Conservation (phyloP, 2,797 vertebrate species). For the Podarcis siculus region DNA sequence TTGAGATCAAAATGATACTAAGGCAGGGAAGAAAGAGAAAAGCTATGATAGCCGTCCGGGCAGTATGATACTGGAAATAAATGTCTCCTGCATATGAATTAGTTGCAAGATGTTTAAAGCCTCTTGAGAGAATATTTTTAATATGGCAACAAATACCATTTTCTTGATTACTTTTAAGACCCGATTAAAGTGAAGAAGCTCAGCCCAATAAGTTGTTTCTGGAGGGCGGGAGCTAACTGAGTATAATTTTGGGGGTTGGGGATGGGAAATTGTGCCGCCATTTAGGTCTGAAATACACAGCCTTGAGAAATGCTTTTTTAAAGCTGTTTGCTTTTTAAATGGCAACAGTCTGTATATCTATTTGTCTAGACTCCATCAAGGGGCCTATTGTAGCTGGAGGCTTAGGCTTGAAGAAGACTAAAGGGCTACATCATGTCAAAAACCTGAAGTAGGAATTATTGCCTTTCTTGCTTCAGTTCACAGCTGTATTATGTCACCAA, state of each 20-base stretch:
- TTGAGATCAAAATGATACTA: conserved; percentile 32
- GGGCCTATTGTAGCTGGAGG: conserved; percentile 79
- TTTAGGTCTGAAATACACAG: conserved; percentile 68
- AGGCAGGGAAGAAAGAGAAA: not conserved
- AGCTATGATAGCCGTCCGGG: not conserved
- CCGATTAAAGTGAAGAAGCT: conserved; percentile 47
- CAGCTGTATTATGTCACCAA: conserved; percentile 88
- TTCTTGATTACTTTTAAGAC: conserved; percentile 60
- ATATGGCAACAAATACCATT: conserved; percentile 55
- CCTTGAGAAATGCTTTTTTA: conserved; percentile 77
- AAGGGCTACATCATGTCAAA: conserved; percentile 80
- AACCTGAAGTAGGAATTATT: conserved; percentile 79
- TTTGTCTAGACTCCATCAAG: conserved; percentile 81
- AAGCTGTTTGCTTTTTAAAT: conserved; percentile 80
- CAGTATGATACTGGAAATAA: conserved; percentile 35
- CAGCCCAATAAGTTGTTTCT: conserved; percentile 52
- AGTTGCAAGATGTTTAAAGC: conserved; percentile 5
- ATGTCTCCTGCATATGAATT: not conserved
- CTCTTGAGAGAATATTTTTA: conserved; percentile 38
- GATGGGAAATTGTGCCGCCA: conserved; percentile 60
- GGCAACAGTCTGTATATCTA: conserved; percentile 73
- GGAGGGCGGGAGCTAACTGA: conserved; percentile 46
- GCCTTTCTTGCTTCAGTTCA: conserved; percentile 82
- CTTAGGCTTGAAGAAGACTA: conserved; percentile 74
- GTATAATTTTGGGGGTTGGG: conserved; percentile 69